These are phyloP conservation scores for Drosophila jambulina DNA, from an alignment of 1,140 invertebrate species.

Conservation along the genomic window DNA sequence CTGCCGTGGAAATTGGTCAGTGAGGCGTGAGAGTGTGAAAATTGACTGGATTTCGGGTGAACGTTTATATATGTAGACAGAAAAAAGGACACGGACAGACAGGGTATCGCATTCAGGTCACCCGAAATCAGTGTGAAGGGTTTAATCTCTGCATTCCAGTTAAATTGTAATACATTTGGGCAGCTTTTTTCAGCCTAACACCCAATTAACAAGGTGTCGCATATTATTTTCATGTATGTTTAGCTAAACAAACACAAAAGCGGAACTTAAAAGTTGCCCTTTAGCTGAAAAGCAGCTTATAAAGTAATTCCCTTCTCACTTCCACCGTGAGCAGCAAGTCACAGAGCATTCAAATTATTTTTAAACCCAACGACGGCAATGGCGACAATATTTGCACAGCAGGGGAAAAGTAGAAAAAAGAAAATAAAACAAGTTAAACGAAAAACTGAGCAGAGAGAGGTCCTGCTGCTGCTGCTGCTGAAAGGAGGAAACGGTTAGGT, in stretches of 20 bases:
- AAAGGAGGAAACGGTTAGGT: conserved; percentile 7
- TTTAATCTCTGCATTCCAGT: not conserved
- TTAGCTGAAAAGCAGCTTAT: conserved; percentile 29
- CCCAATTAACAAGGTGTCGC: conserved; percentile 7
- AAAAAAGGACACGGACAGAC: not conserved
- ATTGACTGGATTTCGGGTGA: conserved; percentile 66
- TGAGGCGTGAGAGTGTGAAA: conserved; percentile 69
- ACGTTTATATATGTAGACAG: not conserved
- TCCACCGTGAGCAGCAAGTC: conserved; percentile 42
- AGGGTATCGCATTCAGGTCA: not conserved
- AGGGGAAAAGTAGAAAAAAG: conserved; percentile 19
- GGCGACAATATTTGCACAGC: conserved; percentile 67
- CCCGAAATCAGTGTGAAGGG: not conserved
- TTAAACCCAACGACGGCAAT: conserved; percentile 54
- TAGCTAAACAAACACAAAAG: conserved; percentile 27
- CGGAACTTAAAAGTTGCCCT: conserved; percentile 17
- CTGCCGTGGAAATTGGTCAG: conserved; percentile 53
- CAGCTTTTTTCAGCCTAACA: not conserved
- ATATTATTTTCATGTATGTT: not conserved
- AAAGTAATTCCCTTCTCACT: conserved; percentile 21
- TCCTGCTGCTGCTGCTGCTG: not conserved
- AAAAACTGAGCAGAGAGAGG: not conserved
- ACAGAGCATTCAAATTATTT: conserved; percentile 70
- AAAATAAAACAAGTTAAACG: not conserved
- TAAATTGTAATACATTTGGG: not conserved